These are phyloP conservation scores for Hypanus sabinus DNA, from an alignment of 2,113 vertebrate species.

Conservation along the genomic window DNA sequence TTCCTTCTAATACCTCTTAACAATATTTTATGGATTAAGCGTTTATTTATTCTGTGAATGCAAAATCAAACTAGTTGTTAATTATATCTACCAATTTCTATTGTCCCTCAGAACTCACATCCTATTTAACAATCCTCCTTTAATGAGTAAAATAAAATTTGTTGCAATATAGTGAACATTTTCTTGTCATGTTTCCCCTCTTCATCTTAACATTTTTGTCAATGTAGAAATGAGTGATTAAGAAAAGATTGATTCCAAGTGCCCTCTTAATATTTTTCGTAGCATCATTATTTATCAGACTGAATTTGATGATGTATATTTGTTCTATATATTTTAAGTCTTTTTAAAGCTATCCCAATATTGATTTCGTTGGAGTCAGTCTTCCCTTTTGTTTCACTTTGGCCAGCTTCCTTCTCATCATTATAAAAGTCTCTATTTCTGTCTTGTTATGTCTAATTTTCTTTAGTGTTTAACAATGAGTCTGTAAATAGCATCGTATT, in stretches of 20 bases:
- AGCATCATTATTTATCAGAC: neutral
- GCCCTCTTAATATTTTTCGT: neutral
- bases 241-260: neutral
- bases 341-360: neutral
- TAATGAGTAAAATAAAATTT: neutral
- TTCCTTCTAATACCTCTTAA: neutral
- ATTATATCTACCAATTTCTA: neutral
- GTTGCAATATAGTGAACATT: neutral
- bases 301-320: conserved; percentile 8
- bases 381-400: neutral
- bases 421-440: neutral
- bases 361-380: neutral
- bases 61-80: neutral
- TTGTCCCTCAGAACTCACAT: neutral
- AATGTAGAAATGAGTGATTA: too few relatives aligned
- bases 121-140: neutral
- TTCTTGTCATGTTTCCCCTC: neutral
- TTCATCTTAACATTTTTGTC: neutral
- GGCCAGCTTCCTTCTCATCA: neutral
- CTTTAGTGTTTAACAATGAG: neutral
- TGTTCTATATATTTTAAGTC: neutral
- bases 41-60: neutral
- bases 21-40: neutral
- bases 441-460: neutral
- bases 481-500: neutral